Evolutionary conservation across 2,113 vertebrate genomes (phyloP), one percentile per base, ranked within the genome.

Genomic region (Bubo bubo): DNA sequence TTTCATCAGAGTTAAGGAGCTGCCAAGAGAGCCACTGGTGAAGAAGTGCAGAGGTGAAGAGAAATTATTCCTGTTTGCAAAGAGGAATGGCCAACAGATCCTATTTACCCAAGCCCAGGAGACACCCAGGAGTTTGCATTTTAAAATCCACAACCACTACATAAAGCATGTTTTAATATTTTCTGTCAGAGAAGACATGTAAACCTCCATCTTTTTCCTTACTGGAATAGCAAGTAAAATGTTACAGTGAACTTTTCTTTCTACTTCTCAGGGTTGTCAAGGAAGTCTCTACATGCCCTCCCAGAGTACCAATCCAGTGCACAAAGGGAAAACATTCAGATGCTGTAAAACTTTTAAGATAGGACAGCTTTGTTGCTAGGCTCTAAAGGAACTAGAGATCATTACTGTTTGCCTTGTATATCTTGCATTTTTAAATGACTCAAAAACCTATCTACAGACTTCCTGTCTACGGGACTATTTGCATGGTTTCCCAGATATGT

Each of bases 171-270:
- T 53, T n/a, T 72, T 19, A 27, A 3, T 37, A 16, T 50, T 68
- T 83, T 27, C 76, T 20, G 15, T 26, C 20, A 49, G 79, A 63
- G 24, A 15, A 83, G 32, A 71, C 23, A 23, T 6, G 3, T 26
- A 55, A 41, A 72, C 19, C 21, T 55, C 59, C 19, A 10, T 4
- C n/a, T 52, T 63, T 47, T 80, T 68, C 81, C 90, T 94, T 95
- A 97, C 94, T 97, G 93, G 79, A 32, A 91, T 14, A 35, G 55
- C 52, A 34, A 97, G 85, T 18, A 97, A 87, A 82, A 96, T 58
- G 16, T 32, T 96, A 97, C 24, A 3, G 95, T 94, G 37, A 95
- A 96, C 8, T 45, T 79, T 41, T 35, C 30, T 58, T 93, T 49
- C 97, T 96, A 89, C 13, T 84, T 47, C 14, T 16, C 14, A 22